Evolutionary conservation across 1,140 invertebrate genomes (phyloP).

Genomic region (Rhyacophila brunnea): DNA sequence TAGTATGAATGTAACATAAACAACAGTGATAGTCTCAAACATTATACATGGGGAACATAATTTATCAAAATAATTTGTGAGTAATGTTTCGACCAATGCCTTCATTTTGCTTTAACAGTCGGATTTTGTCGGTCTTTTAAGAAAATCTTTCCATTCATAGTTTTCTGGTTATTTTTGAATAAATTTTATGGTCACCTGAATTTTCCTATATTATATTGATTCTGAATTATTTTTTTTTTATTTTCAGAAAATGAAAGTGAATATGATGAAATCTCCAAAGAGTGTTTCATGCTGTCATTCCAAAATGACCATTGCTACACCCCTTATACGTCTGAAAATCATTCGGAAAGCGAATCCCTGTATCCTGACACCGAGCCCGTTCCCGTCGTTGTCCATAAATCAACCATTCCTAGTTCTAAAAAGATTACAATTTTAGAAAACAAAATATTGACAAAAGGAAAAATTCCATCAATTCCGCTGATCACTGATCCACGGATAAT

Average conservation of each 20-base stretch:
- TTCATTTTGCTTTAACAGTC: too few species aligned
- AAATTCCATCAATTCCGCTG: constrained; percentile 46
- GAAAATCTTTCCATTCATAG: too few species aligned
- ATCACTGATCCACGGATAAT: constrained; percentile 43
- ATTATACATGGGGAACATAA: too few species aligned
- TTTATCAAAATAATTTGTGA: too few species aligned
- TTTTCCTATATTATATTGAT: too few species aligned
- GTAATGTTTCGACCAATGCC: too few species aligned
- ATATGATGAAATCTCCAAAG: constrained; percentile 39
- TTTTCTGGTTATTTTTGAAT: too few species aligned
- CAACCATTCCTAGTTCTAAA: constrained; percentile 45
- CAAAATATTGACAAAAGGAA: constrained; percentile 52
- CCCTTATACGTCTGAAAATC: constrained; percentile 57
- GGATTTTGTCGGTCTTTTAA: too few species aligned
- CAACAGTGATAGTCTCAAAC: too few species aligned
- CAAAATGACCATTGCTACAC: constrained; percentile 69
- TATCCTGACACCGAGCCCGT: not conserved
- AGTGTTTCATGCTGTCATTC: constrained; percentile 54
- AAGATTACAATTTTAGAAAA: constrained; percentile 54
- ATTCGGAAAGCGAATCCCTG: constrained; percentile 41
- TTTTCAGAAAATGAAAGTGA: constrained; percentile 53
- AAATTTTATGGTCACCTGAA: too few species aligned
- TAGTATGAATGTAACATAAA: too few species aligned
- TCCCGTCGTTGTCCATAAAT: constrained; percentile 31
- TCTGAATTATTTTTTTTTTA: constrained; percentile 4